Conservation (phyloP, 2,888 invertebrate species). For the Cabera pusaria region DNA sequence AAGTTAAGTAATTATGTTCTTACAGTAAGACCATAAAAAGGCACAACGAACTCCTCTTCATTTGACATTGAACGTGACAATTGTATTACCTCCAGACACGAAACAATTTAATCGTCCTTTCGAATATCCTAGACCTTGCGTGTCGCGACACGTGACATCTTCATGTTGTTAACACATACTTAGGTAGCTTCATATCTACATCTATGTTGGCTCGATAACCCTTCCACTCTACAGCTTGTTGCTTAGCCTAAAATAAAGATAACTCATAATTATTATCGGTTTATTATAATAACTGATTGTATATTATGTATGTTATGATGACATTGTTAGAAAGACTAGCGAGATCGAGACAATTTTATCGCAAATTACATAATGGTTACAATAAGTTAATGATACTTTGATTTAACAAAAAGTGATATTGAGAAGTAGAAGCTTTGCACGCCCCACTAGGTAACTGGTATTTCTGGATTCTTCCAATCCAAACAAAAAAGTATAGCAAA, state of each 20-base stretch:
- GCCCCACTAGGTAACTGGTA: too few species aligned
- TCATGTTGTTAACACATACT: conserved; percentile 3
- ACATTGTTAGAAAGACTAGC: conserved; percentile 8
- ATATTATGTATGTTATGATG: conserved; percentile 5
- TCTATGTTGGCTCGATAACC: conserved; percentile 28
- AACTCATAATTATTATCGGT: too few species aligned
- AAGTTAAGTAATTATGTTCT: too few species aligned
- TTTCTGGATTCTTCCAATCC: too few species aligned
- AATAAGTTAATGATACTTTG: too few species aligned
- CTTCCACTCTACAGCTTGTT: conserved; percentile 12
- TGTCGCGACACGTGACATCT: conserved; percentile 1
- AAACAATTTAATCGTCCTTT: conserved; percentile 28
- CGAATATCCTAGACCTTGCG: conserved; percentile 6
- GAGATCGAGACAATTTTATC: too few species aligned
- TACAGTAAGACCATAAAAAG: too few species aligned
- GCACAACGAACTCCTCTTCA: too few species aligned
- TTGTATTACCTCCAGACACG: conserved; percentile 10
- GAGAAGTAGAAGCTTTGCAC: too few species aligned
- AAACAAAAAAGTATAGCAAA: too few species aligned
- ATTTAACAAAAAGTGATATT: too few species aligned
- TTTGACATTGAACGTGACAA: conserved; percentile 7
- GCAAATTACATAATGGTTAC: too few species aligned
- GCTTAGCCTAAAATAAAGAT: conserved; percentile 15
- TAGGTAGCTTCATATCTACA: conserved; percentile 10
- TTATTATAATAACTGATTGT: conserved; percentile 1